These are phyloP conservation scores for Myotis planiceps DNA, from an alignment of 2,797 vertebrate genomes.

Conservation along the genomic window DNA sequence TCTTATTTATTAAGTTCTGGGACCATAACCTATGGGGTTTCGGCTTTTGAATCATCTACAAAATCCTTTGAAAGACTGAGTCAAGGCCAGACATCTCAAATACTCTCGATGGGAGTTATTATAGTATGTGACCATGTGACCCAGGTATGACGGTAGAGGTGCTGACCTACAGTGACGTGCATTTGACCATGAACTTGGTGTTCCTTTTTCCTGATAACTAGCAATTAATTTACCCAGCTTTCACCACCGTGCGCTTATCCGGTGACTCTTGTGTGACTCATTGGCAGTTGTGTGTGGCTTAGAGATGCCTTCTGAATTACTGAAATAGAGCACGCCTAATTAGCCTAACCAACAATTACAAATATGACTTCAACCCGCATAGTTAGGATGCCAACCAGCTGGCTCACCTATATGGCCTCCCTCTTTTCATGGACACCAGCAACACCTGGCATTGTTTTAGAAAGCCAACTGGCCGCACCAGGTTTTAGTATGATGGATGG, in stretches of 20 bases:
- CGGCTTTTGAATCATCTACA: not conserved
- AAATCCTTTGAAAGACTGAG: not conserved
- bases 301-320: not conserved
- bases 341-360: not conserved
- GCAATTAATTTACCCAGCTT: not conserved
- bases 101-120: too few species aligned
- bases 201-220: not conserved
- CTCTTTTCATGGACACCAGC: not conserved
- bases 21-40: not conserved
- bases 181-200: not conserved
- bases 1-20: not conserved
- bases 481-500: conserved; percentile 44
- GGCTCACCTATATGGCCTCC: not conserved
- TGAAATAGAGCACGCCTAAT: not conserved
- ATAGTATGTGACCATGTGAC: not conserved
- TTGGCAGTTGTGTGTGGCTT: not conserved
- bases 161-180: not conserved
- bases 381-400: not conserved
- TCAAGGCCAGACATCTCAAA: not conserved
- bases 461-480: not conserved
- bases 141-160: not conserved
- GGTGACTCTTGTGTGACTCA: not conserved
- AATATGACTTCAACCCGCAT: not conserved
- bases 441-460: not conserved
- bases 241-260: not conserved